phyloP scores from a whole-genome alignment of 2,888 invertebrate species.

The Cremastinae sp. region DNA sequence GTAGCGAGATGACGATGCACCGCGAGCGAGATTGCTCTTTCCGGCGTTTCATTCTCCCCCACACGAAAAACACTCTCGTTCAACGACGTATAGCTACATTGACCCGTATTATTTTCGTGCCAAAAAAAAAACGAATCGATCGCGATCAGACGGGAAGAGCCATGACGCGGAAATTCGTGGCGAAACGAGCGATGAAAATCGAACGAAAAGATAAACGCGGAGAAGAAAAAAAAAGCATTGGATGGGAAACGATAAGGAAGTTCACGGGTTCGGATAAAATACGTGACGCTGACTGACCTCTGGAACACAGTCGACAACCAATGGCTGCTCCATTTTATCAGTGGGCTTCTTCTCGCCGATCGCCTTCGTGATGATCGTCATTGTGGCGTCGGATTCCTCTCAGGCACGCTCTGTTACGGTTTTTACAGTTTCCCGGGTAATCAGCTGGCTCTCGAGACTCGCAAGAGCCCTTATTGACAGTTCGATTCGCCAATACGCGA shows the following conservation, averaged over 20 bases:
- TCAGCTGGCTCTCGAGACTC: conserved; percentile 1
- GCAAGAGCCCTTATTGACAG: neutral
- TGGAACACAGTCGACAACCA: conserved; percentile 83
- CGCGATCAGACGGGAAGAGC: no score
- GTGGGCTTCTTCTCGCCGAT: conserved; percentile 86
- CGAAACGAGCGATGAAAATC: no score
- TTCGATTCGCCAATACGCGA: conserved; percentile 20
- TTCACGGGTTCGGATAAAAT: neutral
- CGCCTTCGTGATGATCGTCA: conserved; percentile 91
- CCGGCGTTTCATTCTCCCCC: no score
- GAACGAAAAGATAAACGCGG: neutral
- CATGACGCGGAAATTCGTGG: no score
- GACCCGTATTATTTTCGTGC: no score
- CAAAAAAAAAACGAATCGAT: no score
- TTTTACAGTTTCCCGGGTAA: conserved; percentile 2
- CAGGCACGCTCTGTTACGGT: neutral
- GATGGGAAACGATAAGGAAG: neutral
- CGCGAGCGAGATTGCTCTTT: no score
- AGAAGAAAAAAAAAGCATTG: neutral
- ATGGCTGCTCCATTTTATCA: conserved; percentile 85
- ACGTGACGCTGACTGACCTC: conserved; percentile 73
- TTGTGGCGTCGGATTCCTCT: conserved; percentile 73
- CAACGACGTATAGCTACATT: neutral
- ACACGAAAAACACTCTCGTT: neutral
- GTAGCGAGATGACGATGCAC: no score